A percentile compares a stretch with the other conserved stretches of the same genome.
These are phyloP conservation scores for Brachionus asplanchnoidis DNA, from an alignment of 1,140 invertebrate genomes.

Conservation along the genomic window DNA sequence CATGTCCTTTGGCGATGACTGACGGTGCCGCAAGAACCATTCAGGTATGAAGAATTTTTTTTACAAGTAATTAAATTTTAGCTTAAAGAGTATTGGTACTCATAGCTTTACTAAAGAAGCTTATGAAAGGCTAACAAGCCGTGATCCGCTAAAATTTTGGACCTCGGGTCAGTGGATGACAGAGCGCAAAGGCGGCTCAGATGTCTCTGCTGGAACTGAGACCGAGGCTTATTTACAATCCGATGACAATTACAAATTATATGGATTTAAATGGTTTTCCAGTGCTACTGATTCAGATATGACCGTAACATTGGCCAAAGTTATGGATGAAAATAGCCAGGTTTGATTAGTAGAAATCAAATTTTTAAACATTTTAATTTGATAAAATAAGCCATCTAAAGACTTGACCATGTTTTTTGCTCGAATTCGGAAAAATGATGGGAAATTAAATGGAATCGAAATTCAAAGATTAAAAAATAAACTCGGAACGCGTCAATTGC, in stretches of 20 bases:
- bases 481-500: slow-evolving; percentile 63
- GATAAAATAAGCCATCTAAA: slow-evolving; percentile 54
- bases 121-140: slow-evolving; percentile 55
- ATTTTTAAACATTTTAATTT: not conserved
- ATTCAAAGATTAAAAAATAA: slow-evolving; percentile 63
- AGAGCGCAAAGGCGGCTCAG: slow-evolving; percentile 63
- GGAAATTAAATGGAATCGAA: slow-evolving; percentile 60
- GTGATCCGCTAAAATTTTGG: slow-evolving; percentile 61
- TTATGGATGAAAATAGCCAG: slow-evolving; percentile 56
- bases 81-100: not conserved
- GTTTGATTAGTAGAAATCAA: slow-evolving; percentile 48
- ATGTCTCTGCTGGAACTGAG: slow-evolving; percentile 63
- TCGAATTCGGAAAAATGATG: slow-evolving; percentile 51
- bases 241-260: slow-evolving; percentile 57
- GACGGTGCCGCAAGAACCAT: slow-evolving; percentile 59
- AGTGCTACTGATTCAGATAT: slow-evolving; percentile 65
- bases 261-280: slow-evolving; percentile 63
- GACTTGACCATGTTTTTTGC: slow-evolving; percentile 62
- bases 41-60: not conserved
- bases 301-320: slow-evolving; percentile 61
- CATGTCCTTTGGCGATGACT: slow-evolving; percentile 65
- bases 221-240: slow-evolving; percentile 58
- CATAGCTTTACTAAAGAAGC: slow-evolving; percentile 47
- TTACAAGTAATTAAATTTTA: not conserved
- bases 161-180: slow-evolving; percentile 68